These are phyloP conservation scores for Bufotes viridis DNA, from an alignment of 2,797 vertebrate genomes.

Conservation along the genomic window DNA sequence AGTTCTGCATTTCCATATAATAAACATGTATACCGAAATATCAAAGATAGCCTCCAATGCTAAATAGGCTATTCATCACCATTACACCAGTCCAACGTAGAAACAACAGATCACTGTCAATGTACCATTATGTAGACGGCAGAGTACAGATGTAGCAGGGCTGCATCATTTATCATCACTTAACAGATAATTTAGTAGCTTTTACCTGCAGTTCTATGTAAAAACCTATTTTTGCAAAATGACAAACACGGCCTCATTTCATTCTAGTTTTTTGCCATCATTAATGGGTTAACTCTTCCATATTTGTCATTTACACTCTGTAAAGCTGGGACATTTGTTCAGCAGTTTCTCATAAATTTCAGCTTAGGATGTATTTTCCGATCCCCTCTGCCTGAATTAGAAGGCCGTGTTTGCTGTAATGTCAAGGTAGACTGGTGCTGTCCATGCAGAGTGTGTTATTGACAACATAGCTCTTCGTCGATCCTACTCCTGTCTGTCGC, in stretches of 20 bases:
- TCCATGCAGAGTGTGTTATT: slow-evolving; percentile 23
- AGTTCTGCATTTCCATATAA: background rate
- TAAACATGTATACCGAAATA: background rate
- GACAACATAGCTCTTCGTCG: slow-evolving; percentile 9
- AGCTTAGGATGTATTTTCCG: background rate
- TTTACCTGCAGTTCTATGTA: background rate
- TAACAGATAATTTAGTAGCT: too few relatives aligned
- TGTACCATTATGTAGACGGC: background rate
- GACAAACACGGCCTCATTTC: too few relatives aligned
- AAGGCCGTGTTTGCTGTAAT: slow-evolving; percentile 7
- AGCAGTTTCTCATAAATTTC: background rate
- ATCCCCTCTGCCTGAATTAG: background rate
- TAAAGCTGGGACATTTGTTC: background rate
- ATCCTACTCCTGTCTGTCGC: slow-evolving; percentile 22
- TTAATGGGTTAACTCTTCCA: background rate
- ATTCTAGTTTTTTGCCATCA: too few relatives aligned
- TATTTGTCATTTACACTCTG: background rate
- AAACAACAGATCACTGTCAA: background rate
- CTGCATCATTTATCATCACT: too few relatives aligned
- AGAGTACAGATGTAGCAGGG: background rate
- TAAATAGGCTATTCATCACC: background rate
- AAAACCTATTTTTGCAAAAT: background rate
- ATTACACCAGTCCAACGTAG: too few relatives aligned
- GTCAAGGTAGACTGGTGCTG: slow-evolving; percentile 5
- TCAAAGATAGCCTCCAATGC: background rate